Conservation (phyloP, 2,113 vertebrate species). For the Taurulus bubalis region DNA sequence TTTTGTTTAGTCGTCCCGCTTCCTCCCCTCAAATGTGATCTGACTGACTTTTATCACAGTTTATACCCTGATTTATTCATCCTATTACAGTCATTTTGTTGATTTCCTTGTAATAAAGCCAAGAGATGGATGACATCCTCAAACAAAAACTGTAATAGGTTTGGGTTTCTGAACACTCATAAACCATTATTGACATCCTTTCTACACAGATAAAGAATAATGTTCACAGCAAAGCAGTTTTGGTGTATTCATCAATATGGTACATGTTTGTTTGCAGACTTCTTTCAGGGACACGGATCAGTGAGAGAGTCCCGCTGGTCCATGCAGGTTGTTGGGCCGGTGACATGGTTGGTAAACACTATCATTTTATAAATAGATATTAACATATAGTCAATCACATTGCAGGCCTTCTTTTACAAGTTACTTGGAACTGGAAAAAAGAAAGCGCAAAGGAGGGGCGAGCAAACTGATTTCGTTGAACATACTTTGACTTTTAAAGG, state of each 20-base stretch:
- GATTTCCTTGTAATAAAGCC: background rate
- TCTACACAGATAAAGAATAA: background rate
- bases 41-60: background rate
- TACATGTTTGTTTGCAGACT: background rate
- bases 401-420: background rate
- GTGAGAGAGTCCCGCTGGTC: background rate
- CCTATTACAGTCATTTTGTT: background rate
- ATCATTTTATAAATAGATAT: no score
- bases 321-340: no score
- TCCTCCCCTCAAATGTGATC: background rate
- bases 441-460: background rate
- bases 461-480: background rate
- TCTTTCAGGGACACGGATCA: background rate
- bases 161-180: background rate
- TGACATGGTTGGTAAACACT: no score
- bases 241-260: background rate
- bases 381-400: background rate
- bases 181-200: background rate
- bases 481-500: background rate
- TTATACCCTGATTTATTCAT: background rate
- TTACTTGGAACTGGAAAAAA: background rate
- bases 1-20: constrained; percentile 1
- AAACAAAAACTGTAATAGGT: background rate
- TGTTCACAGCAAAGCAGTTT: background rate
- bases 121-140: background rate